A percentile compares a stretch with the other conserved stretches of the same genome.
Evolutionary conservation across 2,888 invertebrate species (phyloP).

Genomic region (Anticlea derivata): DNA sequence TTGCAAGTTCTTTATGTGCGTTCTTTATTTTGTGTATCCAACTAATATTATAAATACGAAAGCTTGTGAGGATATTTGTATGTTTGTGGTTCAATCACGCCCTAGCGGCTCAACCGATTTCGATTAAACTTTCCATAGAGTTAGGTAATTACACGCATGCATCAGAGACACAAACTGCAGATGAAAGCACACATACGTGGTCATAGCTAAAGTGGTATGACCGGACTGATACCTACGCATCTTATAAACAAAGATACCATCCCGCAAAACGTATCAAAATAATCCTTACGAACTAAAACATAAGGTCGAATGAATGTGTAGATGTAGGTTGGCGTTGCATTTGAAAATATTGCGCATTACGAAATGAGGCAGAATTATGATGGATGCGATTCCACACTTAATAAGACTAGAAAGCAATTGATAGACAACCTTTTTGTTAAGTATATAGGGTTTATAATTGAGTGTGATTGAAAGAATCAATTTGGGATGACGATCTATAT

Average conservation of each 20-base stretch:
- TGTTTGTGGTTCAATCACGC: too few species aligned
- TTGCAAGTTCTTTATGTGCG: too few species aligned
- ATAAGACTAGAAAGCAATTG: conserved; percentile 64
- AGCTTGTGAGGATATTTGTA: too few species aligned
- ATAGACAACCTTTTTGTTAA: conserved; percentile 6
- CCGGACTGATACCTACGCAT: conserved; percentile 53
- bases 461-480: not conserved
- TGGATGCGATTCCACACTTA: conserved; percentile 79
- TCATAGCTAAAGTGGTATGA: conserved; percentile 50
- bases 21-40: too few species aligned
- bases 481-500: conserved; percentile 10
- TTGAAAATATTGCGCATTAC: conserved; percentile 75
- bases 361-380: conserved; percentile 82
- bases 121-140: too few species aligned
- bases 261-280: conserved; percentile 34
- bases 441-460: conserved; percentile 1
- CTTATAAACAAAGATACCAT: conserved; percentile 45
- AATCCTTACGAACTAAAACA: conserved; percentile 39
- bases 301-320: conserved; percentile 42
- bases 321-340: conserved; percentile 50
- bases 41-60: too few species aligned
- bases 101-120: too few species aligned
- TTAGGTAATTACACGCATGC: too few species aligned
- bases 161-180: too few species aligned
- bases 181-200: too few species aligned